phyloP scores from a whole-genome alignment of 2,797 vertebrate genomes.

The Parotocinclus haroldoi region DNA sequence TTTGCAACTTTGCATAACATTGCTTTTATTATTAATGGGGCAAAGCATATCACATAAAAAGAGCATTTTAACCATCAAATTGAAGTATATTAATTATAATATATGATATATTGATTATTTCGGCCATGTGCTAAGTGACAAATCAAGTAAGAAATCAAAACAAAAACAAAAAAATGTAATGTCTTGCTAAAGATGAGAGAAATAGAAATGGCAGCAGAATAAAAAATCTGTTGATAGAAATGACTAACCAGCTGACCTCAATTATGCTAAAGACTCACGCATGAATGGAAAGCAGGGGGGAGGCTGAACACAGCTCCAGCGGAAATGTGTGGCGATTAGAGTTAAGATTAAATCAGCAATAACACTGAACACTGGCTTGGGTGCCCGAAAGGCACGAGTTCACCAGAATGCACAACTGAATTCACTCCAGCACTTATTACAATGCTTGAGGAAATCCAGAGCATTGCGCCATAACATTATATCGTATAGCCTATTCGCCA shows the following conservation, averaged over 20 bases:
- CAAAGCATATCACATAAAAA: too few species aligned
- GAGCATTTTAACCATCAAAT: too few species aligned
- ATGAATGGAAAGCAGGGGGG: constrained; percentile 39
- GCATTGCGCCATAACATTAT: not conserved
- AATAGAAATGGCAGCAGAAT: constrained; percentile 24
- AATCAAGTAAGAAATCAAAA: not conserved
- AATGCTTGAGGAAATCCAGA: not conserved
- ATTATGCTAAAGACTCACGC: constrained; percentile 43
- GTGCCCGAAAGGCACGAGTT: constrained; percentile 18
- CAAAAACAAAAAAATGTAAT: constrained; percentile 11
- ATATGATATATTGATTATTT: too few species aligned
- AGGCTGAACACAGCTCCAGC: constrained; percentile 16
- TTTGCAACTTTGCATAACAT: too few species aligned
- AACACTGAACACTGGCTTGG: constrained; percentile 17
- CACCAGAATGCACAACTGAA: constrained; percentile 8
- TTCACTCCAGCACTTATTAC: constrained; percentile 3
- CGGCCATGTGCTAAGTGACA: too few species aligned
- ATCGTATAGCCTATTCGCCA: too few species aligned
- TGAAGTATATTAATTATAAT: too few species aligned
- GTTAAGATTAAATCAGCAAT: constrained; percentile 12
- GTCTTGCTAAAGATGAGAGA: constrained; percentile 25
- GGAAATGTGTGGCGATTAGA: constrained; percentile 20
- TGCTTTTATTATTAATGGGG: too few species aligned
- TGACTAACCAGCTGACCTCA: constrained; percentile 41
- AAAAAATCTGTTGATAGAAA: constrained; percentile 31